These are phyloP conservation scores for Lithophane ornitopus DNA, from an alignment of 2,888 invertebrate genomes.

Conservation along the genomic window DNA sequence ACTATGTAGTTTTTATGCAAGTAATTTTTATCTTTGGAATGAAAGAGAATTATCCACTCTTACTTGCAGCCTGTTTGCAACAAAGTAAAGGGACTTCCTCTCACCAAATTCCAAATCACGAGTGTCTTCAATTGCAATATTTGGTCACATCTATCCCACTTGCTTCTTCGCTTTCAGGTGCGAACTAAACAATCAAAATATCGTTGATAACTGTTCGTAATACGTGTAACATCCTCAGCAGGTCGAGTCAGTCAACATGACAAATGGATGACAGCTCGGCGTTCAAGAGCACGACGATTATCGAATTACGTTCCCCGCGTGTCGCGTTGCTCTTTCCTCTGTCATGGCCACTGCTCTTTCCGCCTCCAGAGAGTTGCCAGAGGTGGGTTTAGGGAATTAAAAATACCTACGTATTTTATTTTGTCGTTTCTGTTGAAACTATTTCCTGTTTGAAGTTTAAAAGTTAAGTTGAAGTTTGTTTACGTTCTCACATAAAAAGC, in stretches of 20 bases:
- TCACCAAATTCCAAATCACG: background rate
- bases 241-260: constrained; percentile 77
- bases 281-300: constrained; percentile 89
- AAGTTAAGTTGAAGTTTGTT: background rate
- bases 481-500: background rate
- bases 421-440: background rate
- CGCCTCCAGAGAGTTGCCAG: constrained; percentile 70
- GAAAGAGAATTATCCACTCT: background rate
- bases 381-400: constrained; percentile 8
- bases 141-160: constrained; percentile 3
- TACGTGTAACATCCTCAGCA: constrained; percentile 63
- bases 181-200: constrained; percentile 36
- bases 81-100: background rate
- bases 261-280: constrained; percentile 81
- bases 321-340: constrained; percentile 87
- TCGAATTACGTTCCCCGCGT: constrained; percentile 87
- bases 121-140: background rate
- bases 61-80: background rate
- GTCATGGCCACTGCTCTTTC: constrained; percentile 87
- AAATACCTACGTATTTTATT: background rate
- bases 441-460: background rate
- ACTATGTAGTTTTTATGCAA: background rate
- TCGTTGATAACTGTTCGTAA: constrained; percentile 55
- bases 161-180: constrained; percentile 47
- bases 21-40: background rate